Conservation (phyloP, 2,888 invertebrate species). For the Leistus spinibarbis region DNA sequence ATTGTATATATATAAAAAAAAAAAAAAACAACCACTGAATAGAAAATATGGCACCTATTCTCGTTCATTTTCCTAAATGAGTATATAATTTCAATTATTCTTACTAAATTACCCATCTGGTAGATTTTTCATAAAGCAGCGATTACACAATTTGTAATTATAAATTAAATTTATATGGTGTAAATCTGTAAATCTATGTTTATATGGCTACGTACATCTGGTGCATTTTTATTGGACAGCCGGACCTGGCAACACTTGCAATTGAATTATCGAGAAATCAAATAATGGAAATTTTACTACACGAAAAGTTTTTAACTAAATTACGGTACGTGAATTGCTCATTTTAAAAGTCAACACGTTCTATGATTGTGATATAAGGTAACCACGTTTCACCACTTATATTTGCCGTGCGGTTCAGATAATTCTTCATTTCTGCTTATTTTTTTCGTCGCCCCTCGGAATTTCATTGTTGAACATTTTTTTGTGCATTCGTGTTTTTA, state of each 20-base stretch:
- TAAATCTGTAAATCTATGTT: neutral
- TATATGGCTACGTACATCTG: neutral
- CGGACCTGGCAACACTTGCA: neutral
- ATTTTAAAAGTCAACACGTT: neutral
- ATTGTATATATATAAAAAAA: too few species aligned
- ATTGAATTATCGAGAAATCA: neutral
- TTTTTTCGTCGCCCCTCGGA: neutral
- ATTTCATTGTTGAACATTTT: too few species aligned
- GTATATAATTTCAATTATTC: too few species aligned
- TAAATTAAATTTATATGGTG: neutral
- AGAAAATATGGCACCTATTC: too few species aligned
- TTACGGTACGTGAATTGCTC: slow-evolving; percentile 1
- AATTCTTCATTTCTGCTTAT: neutral
- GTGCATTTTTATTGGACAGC: neutral
- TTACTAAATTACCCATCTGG: too few species aligned
- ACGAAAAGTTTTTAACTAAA: slow-evolving; percentile 3
- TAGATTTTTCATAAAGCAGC: too few species aligned
- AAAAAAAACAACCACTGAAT: too few species aligned
- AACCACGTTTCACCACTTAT: neutral
- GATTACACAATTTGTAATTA: neutral
- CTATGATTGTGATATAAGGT: neutral
- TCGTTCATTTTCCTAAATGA: too few species aligned
- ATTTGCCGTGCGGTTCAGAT: neutral
- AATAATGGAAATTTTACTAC: slow-evolving; percentile 3
- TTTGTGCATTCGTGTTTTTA: too few species aligned